A percentile compares a stretch with the other conserved stretches of the same genome.
These are phyloP conservation scores for Rhaphigaster nebulosa DNA, from an alignment of 2,888 invertebrate genomes.

Conservation along the genomic window DNA sequence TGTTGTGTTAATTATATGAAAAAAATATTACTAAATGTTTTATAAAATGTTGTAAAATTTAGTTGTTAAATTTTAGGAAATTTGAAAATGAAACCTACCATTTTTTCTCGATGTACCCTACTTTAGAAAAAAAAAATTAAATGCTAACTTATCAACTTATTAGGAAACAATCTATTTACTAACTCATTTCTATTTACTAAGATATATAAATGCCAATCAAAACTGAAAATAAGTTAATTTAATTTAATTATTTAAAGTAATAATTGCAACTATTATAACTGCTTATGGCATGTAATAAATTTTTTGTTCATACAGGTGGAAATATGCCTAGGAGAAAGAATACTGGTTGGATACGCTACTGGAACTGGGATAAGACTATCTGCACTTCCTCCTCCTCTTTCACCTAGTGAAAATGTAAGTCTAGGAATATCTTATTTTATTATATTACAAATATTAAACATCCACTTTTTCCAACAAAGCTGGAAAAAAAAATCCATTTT, in stretches of 20 bases:
- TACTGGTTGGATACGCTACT: conserved; percentile 89
- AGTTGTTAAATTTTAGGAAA: no score
- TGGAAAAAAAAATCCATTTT: not conserved
- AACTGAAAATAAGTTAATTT: not conserved
- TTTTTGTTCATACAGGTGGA: conserved; percentile 71
- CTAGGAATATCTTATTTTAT: not conserved
- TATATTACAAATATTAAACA: not conserved
- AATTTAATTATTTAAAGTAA: not conserved
- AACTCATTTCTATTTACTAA: no score
- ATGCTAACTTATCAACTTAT: no score
- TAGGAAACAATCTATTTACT: no score
- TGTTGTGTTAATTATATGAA: no score
- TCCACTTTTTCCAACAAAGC: not conserved
- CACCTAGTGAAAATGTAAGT: conserved; percentile 74
- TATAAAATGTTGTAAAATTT: no score
- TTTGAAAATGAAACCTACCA: no score
- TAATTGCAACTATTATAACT: not conserved
- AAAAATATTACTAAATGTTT: no score
- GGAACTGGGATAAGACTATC: conserved; percentile 87
- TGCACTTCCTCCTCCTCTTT: conserved; percentile 81
- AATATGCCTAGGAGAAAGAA: conserved; percentile 87
- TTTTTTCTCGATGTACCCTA: no score
- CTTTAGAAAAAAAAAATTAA: no score
- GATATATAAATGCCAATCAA: no score
- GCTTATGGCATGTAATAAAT: not conserved